Evolutionary conservation across 2,113 vertebrate genomes (phyloP), one percentile per base, ranked within the genome.

Genomic region (Hydrolagus affinis): DNA sequence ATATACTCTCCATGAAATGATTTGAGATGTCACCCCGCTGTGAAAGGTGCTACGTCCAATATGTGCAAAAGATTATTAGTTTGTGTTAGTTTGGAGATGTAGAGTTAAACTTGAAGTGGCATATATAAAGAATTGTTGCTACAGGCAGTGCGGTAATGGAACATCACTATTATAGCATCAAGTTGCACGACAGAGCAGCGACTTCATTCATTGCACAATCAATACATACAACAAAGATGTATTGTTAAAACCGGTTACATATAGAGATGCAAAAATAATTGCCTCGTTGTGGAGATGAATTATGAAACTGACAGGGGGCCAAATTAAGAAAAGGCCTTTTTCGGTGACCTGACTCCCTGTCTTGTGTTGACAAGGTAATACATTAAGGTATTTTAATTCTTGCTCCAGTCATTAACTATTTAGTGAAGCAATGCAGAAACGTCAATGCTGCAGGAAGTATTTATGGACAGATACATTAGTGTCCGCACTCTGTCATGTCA

Each of bases 321-420:
- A 64, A 83, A 83, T 83, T 66, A 83, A 25, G 78, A 83, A 83
- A 30, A 66, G 2, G 28, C 12, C n/a, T 80, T 44, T 57, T 32
- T 30, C 66, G 44, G 78, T 83, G 62, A 32, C 15, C 15, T 4
- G 28, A 66, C 17, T 15, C 60, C n/a, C 8, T 4, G 66, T 15
- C 30, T 32, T 66, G 30, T 68, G 21, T 68, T 68, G 78, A 32
- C 78, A 83, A 32, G 28, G 3, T 28, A 83, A 66, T 83, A 66
- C 30, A 68, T 83, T 80, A 83, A 32, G 66, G 60, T 17, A 23
- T 80, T 68, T 19, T 25, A 83, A 83, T 66, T 83, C 32, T 8
- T 66, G 21, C 78, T 32, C 23, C 59, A 83, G 25, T 19, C 78
- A 83, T 66, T 83, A 83, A 68, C 78, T 83, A 83, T 83, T 83